Percentiles rank a stretch among this genome's conserved stretches.
These are phyloP conservation scores for Amblyopsis hoosieri DNA, from an alignment of 2,797 vertebrate genomes.

Conservation along the genomic window DNA sequence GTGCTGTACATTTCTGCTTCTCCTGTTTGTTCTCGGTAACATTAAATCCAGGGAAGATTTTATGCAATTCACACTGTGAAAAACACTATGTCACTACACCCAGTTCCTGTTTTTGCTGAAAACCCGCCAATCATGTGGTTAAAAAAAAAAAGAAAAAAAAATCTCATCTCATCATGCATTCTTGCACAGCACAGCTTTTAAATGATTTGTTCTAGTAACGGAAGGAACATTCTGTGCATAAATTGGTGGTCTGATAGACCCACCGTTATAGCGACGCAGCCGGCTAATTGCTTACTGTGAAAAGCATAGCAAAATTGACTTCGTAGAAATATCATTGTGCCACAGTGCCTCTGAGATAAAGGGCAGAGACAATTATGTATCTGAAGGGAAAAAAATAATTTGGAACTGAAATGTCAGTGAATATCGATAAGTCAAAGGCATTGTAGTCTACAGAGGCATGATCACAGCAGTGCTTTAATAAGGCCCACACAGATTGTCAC, in stretches of 20 bases:
- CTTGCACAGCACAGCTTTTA: conserved; percentile 8
- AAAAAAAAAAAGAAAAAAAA: conserved; percentile 24
- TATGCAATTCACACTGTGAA: conserved; percentile 54
- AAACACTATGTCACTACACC: conserved; percentile 42
- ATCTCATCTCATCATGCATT: conserved; percentile 27
- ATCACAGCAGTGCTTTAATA: background rate
- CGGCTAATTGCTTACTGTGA: conserved; percentile 19
- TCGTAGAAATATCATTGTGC: conserved; percentile 11
- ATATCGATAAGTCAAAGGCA: conserved; percentile 45
- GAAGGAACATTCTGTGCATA: conserved; percentile 22
- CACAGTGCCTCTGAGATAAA: conserved; percentile 14
- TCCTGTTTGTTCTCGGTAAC: background rate
- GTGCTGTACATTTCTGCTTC: conserved; percentile 51
- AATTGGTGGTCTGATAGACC: conserved; percentile 16
- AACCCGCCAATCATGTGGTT: conserved; percentile 9
- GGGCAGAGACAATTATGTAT: conserved; percentile 5
- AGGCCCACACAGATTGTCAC: background rate
- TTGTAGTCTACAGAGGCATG: conserved; percentile 10
- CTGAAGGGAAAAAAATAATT: conserved; percentile 8
- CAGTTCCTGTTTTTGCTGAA: conserved; percentile 32
- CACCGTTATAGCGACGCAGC: conserved; percentile 6
- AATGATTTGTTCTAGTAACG: conserved; percentile 22
- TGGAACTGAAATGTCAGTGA: conserved; percentile 63
- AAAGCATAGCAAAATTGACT: conserved; percentile 15
- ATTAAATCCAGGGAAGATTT: conserved; percentile 26